Evolutionary conservation across 2,797 vertebrate genomes (phyloP), one percentile per base, ranked within the genome.

Genomic region (Vespertilio murinus): DNA sequence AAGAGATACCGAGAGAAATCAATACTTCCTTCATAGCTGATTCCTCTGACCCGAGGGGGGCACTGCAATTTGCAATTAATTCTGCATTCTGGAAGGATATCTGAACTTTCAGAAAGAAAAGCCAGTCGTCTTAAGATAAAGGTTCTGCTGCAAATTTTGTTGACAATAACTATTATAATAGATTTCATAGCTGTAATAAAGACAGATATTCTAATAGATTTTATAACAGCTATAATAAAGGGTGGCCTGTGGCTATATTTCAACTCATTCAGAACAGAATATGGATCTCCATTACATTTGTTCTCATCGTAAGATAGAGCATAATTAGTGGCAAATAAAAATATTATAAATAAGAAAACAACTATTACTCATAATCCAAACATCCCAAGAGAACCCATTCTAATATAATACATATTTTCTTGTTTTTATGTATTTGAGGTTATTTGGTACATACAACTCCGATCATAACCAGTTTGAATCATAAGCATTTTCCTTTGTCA

Each of bases 131-230:
- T 73, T 45, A 74, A 79, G 88, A 38, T 65, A 85, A 91, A 80
- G 8, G 13, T 90, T 90, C 87, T 79, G 6, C 28, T 92, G 20
- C 75, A 94, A 81, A 89, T 82, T 93, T 94, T 74, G 88, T 74
- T 0, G 0, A 69, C 45, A 83, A 8, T 28, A 75, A 88, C 45
- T 88, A 23, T 96, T 91, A 91, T 93, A 86, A 93, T 75, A 89
- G 71, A 67, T 67, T 67, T 33, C n/a, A 33, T 10, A 67, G 64
- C 64, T 20, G 8, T 67, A 67, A 35, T 67, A 80, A 81, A 73
- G 38, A 33, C 8, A 33, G 61, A 65, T 67, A 67, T 67, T 33
- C 18, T 20, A 67, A 67, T 33, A 10, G 64, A 35, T 33, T 67
- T 18, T 67, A 67, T 67, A 17, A 20, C 14, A 67, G 64, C n/a